phyloP scores from a whole-genome alignment of 2,797 vertebrate genomes.

The Phataginus tetradactyla region DNA sequence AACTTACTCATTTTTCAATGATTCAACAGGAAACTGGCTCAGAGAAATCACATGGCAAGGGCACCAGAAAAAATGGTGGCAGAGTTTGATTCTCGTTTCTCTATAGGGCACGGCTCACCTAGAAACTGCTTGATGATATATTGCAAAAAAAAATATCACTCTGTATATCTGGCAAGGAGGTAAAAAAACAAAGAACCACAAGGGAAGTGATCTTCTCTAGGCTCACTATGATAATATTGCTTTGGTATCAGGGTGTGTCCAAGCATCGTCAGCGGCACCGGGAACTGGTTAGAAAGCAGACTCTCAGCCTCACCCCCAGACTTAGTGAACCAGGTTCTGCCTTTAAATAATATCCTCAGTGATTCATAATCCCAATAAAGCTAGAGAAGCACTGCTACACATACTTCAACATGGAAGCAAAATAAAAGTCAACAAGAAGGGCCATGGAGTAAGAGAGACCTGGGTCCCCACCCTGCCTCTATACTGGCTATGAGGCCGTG shows the following conservation, averaged over 20 bases:
- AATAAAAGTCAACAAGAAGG: not conserved
- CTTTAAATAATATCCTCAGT: not conserved
- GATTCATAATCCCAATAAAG: not conserved
- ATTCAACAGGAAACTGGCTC: not conserved
- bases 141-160: not conserved
- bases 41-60: slow-evolving; percentile 3
- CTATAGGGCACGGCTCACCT: not conserved
- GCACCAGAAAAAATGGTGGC: not conserved
- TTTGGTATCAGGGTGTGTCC: not conserved
- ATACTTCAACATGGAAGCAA: not conserved
- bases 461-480: not conserved
- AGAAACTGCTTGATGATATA: not conserved
- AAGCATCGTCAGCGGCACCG: not conserved
- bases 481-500: not conserved
- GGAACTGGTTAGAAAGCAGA: not conserved
- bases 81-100: not conserved
- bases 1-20: not conserved
- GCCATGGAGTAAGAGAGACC: not conserved
- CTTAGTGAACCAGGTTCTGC: not conserved
- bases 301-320: not conserved
- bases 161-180: not conserved
- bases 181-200: not conserved
- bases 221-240: not conserved
- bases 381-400: not conserved
- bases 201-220: not conserved